Conservation (phyloP, 2,888 invertebrate genomes). For the Heliothis peltigera region DNA sequence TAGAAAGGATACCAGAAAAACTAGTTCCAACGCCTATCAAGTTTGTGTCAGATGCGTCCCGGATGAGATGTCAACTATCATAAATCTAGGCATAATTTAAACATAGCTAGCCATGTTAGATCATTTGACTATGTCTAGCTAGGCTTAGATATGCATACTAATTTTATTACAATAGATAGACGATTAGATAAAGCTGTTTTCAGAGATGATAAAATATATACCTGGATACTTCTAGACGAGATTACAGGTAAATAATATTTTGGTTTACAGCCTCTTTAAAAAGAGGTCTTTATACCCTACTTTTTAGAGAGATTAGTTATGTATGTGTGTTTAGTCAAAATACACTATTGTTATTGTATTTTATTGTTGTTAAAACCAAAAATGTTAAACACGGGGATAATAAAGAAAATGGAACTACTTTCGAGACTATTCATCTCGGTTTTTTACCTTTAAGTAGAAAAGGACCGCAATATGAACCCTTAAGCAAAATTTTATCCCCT, state of each 20-base stretch:
- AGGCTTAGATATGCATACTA: constrained; percentile 44
- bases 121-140: constrained; percentile 10
- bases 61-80: constrained; percentile 33
- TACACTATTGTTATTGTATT: too few species aligned
- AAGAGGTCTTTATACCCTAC: neutral
- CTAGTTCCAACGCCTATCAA: constrained; percentile 26
- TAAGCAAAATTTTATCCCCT: too few species aligned
- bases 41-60: constrained; percentile 31
- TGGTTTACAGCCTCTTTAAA: neutral
- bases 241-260: too few species aligned
- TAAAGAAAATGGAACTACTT: too few species aligned
- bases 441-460: neutral
- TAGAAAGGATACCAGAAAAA: constrained; percentile 25
- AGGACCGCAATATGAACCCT: constrained; percentile 22
- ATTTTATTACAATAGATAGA: constrained; percentile 12
- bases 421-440: too few species aligned
- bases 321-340: too few species aligned
- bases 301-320: too few species aligned
- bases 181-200: constrained; percentile 1
- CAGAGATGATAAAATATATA: neutral
- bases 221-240: too few species aligned
- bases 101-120: constrained; percentile 36
- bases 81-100: constrained; percentile 52
- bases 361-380: too few species aligned
- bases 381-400: too few species aligned